A percentile compares a stretch with the other conserved stretches of the same genome.
These are phyloP conservation scores for Etheostoma cragini DNA, from an alignment of 2,113 vertebrate genomes.

Conservation along the genomic window DNA sequence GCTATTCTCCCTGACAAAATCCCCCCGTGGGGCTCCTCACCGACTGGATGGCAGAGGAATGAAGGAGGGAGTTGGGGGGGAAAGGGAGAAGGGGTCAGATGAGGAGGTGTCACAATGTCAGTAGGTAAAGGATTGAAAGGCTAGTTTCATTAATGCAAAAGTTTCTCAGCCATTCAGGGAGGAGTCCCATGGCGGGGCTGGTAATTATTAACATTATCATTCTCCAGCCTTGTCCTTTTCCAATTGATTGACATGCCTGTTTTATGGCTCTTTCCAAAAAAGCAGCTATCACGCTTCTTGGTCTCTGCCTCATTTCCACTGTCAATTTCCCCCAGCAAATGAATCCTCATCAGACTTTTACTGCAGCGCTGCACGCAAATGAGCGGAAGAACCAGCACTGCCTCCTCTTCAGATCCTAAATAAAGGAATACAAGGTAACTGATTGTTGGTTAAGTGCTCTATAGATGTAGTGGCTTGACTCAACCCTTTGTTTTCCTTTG, in stretches of 20 bases:
- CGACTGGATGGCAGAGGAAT: slow-evolving; percentile 21
- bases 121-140: slow-evolving; percentile 1
- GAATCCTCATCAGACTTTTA: slow-evolving; percentile 62
- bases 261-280: slow-evolving; percentile 69
- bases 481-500: slow-evolving; percentile 39
- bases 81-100: slow-evolving; percentile 60
- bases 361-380: slow-evolving; percentile 3
- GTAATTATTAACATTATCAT: slow-evolving; percentile 81
- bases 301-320: slow-evolving; percentile 27
- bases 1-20: slow-evolving; percentile 82
- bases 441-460: slow-evolving; percentile 44
- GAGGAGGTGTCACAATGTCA: slow-evolving; percentile 45
- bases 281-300: slow-evolving; percentile 14
- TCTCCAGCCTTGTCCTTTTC: slow-evolving; percentile 71
- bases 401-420: slow-evolving; percentile 18
- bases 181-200: slow-evolving; percentile 62
- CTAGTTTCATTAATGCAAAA: slow-evolving; percentile 55
- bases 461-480: slow-evolving; percentile 36
- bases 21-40: slow-evolving; percentile 65
- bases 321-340: slow-evolving; percentile 49
- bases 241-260: slow-evolving; percentile 77
- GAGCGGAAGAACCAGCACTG: not conserved
- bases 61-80: slow-evolving; percentile 10
- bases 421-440: slow-evolving; percentile 40
- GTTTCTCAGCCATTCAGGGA: slow-evolving; percentile 72